Conservation (phyloP, 2,797 vertebrate genomes). For the Mionectes olivaceus region DNA sequence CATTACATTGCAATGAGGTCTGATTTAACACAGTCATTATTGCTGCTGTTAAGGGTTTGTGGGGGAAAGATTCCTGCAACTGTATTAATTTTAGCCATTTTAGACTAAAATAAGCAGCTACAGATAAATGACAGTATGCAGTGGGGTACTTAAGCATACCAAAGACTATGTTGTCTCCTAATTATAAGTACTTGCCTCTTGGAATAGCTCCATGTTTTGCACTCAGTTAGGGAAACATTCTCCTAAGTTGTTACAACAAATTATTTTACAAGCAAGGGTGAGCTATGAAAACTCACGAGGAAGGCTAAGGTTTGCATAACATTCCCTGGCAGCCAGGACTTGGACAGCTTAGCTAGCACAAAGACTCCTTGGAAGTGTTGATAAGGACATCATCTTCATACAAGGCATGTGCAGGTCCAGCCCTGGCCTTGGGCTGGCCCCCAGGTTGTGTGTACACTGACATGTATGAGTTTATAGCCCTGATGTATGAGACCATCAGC, state of each 20-base stretch:
- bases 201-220: not conserved
- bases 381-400: not conserved
- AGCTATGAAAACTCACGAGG: not conserved
- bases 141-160: not conserved
- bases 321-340: not conserved
- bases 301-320: not conserved
- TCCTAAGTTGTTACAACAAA: conserved; percentile 3
- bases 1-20: conserved; percentile 79
- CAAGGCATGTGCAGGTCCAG: not conserved
- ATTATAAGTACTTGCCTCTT: conserved; percentile 1
- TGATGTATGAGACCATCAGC: not conserved
- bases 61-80: conserved; percentile 42
- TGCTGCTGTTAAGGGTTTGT: conserved; percentile 73
- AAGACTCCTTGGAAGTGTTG: not conserved
- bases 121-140: not conserved
- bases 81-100: conserved; percentile 65
- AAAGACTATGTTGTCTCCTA: not conserved
- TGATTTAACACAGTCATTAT: conserved; percentile 81
- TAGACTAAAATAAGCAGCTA: conserved; percentile 70
- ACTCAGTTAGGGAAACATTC: not conserved
- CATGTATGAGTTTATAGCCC: not conserved
- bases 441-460: not conserved
- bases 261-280: not conserved
- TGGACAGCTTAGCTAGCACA: not conserved
- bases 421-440: not conserved